Evolutionary conservation across 2,113 vertebrate species (phyloP).

Genomic region (Toxostoma redivivum): DNA sequence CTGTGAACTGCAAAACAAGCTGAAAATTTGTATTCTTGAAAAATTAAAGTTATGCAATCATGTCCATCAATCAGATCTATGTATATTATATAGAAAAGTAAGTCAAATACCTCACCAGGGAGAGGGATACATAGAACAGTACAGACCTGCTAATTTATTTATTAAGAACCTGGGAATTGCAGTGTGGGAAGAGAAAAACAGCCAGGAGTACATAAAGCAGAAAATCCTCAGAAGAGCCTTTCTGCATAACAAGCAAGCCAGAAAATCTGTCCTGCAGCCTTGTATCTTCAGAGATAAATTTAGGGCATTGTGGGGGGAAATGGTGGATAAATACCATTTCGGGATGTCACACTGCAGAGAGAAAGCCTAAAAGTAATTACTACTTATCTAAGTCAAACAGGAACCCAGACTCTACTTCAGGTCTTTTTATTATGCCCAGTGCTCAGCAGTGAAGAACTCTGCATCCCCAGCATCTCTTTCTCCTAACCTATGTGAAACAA

Average conservation of each 20-base stretch:
- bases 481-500: neutral
- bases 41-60: neutral
- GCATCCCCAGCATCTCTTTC: neutral
- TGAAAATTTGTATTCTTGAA: neutral
- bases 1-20: neutral
- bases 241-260: neutral
- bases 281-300: neutral
- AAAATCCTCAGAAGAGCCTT: neutral
- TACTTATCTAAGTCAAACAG: neutral
- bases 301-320: neutral
- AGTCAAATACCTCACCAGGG: neutral
- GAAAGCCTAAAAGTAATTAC: neutral
- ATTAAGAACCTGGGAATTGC: neutral
- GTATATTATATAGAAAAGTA: neutral
- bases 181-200: neutral
- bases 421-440: neutral
- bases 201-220: neutral
- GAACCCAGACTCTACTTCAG: neutral
- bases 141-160: neutral
- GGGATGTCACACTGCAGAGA: neutral
- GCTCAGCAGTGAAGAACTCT: neutral
- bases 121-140: neutral
- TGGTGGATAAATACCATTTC: neutral
- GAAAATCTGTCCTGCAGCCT: neutral
- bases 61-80: neutral